These are phyloP conservation scores for Siniperca obscura DNA, from an alignment of 2,797 vertebrate species.

Conservation along the genomic window DNA sequence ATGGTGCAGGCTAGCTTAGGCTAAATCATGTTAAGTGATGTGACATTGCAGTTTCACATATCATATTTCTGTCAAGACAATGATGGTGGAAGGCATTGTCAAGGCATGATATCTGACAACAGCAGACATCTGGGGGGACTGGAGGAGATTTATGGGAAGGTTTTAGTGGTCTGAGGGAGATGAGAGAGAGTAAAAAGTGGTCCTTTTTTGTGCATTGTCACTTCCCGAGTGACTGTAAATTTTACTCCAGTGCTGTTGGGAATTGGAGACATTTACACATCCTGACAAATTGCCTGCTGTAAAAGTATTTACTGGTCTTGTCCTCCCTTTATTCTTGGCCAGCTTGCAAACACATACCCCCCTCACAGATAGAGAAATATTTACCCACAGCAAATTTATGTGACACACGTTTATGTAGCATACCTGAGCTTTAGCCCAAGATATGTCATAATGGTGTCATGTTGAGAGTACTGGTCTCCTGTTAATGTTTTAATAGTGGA, in stretches of 20 bases:
- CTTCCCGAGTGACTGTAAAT: slow-evolving; percentile 96
- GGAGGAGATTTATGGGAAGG: slow-evolving; percentile 92
- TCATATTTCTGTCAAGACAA: slow-evolving; percentile 99
- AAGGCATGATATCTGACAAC: slow-evolving; percentile 94
- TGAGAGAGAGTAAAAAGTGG: slow-evolving; percentile 89
- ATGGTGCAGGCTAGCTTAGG: slow-evolving; percentile 89
- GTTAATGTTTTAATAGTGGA: slow-evolving; percentile 73
- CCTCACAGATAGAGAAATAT: slow-evolving; percentile 71
- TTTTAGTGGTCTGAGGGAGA: slow-evolving; percentile 89
- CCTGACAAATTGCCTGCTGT: slow-evolving; percentile 85
- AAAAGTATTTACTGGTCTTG: slow-evolving; percentile 85
- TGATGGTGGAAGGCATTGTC: slow-evolving; percentile 96
- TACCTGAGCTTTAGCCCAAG: slow-evolving; percentile 65
- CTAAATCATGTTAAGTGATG: slow-evolving; percentile 98
- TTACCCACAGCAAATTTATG: slow-evolving; percentile 76
- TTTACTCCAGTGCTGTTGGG: slow-evolving; percentile 89
- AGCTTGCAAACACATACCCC: slow-evolving; percentile 65
- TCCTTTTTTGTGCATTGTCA: slow-evolving; percentile 94
- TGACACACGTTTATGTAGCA: slow-evolving; percentile 67
- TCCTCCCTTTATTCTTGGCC: slow-evolving; percentile 75
- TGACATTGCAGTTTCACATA: slow-evolving; percentile 96
- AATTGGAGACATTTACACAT: slow-evolving; percentile 91
- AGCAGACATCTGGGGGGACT: slow-evolving; percentile 87
- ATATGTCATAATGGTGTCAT: slow-evolving; percentile 64
- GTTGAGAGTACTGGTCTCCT: slow-evolving; percentile 44